Evolutionary conservation across 2,888 invertebrate species (phyloP), one percentile per base, ranked within the genome.

Genomic region (Anorthoa munda): DNA sequence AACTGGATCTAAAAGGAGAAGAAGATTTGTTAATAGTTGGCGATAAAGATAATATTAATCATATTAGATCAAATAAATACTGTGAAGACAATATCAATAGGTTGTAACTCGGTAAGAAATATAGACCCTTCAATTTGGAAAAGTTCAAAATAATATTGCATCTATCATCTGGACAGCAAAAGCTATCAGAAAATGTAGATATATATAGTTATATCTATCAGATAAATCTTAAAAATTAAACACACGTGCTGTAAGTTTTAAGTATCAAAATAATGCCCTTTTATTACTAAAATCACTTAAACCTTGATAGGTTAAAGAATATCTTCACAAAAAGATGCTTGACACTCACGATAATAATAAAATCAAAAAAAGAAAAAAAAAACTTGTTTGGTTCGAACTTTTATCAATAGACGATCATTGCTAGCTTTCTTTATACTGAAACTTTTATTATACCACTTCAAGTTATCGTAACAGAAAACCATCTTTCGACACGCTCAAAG

Each of bases 1-100:
- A 99, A 99, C 94, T 99, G 99, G 87, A 98, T 97, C 97, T 98
- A 95, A 56, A 89, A 89, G 2, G 46, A 9, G 3, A 45, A 71
- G 7, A 58, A 1, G 18, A 0, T n/a, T 31, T 23, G 18, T 53
- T 68, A n/a, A 45, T 31, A 0, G 1, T 17, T 26, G 4, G 18
- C 18, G 11, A 5, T n/a, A 12, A 9, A 39, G 12, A 7, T 4
- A 23, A 1, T 2, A 2, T 39, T 15, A 17, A 63, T 21, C 17
- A 46, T 17, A 46, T n/a, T n/a, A 15, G n/a, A 26, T 13, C 23
- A 15, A 13, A 4, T 0, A 55, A 12, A 21, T 21, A 53, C n/a
- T 9, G 18, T 50, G 18, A 50, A 50, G 18, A 50, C 18, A 18
- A 50, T 50, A 0, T n/a, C 50, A 50, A 18, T 50, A 31, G 31